Evolutionary conservation across 2,113 vertebrate genomes (phyloP).

Genomic region (Desmodus rotundus): DNA sequence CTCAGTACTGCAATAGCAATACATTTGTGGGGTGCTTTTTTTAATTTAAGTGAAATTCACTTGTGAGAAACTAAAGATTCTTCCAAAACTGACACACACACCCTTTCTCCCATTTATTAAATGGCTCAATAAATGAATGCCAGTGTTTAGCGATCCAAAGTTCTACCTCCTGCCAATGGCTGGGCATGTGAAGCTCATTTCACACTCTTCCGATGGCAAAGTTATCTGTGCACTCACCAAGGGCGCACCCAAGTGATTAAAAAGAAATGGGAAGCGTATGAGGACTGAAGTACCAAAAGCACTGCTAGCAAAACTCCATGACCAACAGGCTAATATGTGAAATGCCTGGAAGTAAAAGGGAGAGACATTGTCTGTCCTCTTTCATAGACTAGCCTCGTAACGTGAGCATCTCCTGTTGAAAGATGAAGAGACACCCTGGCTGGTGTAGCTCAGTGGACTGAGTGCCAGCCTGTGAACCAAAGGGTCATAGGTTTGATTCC

Average conservation of each 20-base stretch:
- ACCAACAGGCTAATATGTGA: not conserved
- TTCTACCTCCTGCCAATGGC: not conserved
- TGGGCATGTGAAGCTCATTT: not conserved
- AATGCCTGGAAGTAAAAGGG: not conserved
- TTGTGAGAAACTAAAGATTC: not conserved
- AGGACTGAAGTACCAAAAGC: not conserved
- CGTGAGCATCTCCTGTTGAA: not conserved
- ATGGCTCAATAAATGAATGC: not conserved
- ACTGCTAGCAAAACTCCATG: not conserved
- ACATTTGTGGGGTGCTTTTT: not conserved
- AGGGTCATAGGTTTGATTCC: too few species aligned
- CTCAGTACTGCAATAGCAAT: not conserved
- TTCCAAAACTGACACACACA: not conserved
- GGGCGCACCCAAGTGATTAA: not conserved
- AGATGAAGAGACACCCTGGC: not conserved
- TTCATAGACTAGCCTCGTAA: not conserved
- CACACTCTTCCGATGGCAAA: not conserved
- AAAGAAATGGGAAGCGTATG: not conserved
- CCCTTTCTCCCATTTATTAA: not conserved
- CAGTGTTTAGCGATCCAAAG: not conserved
- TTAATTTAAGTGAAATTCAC: not conserved
- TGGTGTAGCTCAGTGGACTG: too few species aligned
- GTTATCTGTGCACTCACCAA: not conserved
- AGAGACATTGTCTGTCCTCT: not conserved
- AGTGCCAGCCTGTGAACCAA: too few species aligned